Conservation (phyloP, 2,888 invertebrate species). For the Cloeon dipterum region DNA sequence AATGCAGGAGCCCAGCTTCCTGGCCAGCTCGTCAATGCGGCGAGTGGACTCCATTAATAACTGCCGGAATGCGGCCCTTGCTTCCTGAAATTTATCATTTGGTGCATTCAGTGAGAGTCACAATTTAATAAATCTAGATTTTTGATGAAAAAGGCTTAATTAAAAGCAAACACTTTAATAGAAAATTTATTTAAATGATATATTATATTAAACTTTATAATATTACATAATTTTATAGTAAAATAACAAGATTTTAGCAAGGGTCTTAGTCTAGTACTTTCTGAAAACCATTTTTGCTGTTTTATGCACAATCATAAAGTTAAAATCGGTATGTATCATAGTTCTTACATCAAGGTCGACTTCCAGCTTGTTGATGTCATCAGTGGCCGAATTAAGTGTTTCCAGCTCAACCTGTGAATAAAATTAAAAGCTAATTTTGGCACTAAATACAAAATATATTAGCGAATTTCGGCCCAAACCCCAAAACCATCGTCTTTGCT, state of each 20-base stretch:
- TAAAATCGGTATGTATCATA: no score
- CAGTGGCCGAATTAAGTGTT: slow-evolving; percentile 70
- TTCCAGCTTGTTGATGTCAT: slow-evolving; percentile 79
- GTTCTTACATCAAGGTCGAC: slow-evolving; percentile 66
- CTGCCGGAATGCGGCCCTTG: slow-evolving; percentile 56
- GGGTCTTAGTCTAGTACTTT: no score
- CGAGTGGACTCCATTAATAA: slow-evolving; percentile 63
- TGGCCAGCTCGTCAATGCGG: slow-evolving; percentile 53
- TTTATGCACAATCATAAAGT: no score
- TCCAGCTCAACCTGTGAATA: slow-evolving; percentile 64
- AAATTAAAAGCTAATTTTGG: slow-evolving; percentile 6
- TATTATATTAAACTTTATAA: neutral
- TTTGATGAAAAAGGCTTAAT: no score
- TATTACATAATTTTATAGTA: neutral
- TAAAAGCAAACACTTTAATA: no score
- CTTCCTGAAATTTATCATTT: slow-evolving; percentile 44
- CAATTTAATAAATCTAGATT: no score
- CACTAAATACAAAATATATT: slow-evolving; percentile 5
- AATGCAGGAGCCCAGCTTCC: slow-evolving; percentile 63
- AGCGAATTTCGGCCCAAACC: slow-evolving; percentile 1
- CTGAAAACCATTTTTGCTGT: no score
- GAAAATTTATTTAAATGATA: no score
- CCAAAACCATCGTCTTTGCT: neutral
- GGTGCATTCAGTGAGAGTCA: neutral
- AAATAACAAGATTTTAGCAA: no score